Conservation (phyloP, 2,888 invertebrate genomes). For the Hydropsyche betteni region DNA sequence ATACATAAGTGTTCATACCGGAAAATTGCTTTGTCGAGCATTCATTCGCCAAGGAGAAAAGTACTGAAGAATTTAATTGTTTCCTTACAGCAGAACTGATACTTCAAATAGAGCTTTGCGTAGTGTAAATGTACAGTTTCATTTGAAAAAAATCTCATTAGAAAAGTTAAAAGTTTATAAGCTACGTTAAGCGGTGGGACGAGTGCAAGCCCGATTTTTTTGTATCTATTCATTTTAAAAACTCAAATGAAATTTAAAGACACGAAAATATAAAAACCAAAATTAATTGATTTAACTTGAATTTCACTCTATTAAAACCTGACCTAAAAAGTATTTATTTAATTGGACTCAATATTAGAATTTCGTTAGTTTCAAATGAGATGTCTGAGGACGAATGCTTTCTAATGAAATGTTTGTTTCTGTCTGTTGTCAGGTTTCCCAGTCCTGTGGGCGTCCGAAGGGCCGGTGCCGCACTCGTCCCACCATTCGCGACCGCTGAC, state of each 20-base stretch:
- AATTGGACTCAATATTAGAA: no score
- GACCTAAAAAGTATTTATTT: conserved; percentile 19
- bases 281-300: conserved; percentile 24
- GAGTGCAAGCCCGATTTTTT: conserved; percentile 47
- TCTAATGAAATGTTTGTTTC: conserved; percentile 57
- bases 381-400: conserved; percentile 50
- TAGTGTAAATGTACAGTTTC: no score
- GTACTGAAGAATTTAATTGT: conserved; percentile 6
- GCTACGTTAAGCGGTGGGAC: conserved; percentile 35
- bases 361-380: conserved; percentile 23
- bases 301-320: conserved; percentile 26
- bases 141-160: no score
- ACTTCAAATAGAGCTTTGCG: not conserved
- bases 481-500: conserved; percentile 45
- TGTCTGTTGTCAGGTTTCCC: conserved; percentile 70
- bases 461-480: conserved; percentile 51
- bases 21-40: conserved; percentile 12
- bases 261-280: not conserved
- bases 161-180: not conserved
- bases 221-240: not conserved
- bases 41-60: conserved; percentile 1
- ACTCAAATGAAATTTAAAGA: no score
- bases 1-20: not conserved
- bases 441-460: conserved; percentile 58
- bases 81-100: conserved; percentile 4